Base-by-base conservation (phyloP, 2,888 invertebrate species). In the Cantharis nigra region DNA sequence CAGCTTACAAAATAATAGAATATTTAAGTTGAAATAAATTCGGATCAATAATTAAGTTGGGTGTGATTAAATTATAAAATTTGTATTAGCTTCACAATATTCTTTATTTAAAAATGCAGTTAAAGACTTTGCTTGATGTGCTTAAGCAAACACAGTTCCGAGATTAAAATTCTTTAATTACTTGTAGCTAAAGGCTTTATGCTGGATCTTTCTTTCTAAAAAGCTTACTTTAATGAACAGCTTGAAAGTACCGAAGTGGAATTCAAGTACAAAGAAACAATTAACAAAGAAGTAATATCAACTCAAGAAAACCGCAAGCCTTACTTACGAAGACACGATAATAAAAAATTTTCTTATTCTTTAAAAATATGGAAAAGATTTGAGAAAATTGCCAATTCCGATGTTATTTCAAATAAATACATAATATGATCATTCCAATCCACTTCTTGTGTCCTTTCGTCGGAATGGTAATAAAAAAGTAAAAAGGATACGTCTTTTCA, bases 261-360 rank as follows among this genome's bases (percentile, higher is more conserved):
- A 86, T 84, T 82, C 83, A 83, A 85, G 85, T 85, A 87, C 86
- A 87, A 87, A 87, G 87, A 86, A 87, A 87, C 87, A 87, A 87
- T 87, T 87, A 87, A 87, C 87, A 86, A 86, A 87, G 87, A 86
- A 86, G 86, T 87, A 87, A 87, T 87, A 87, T 87, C 86, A 84
- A 82, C 82, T 82, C 83, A 84, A 86, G 85, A 85, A 81, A 86
- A 85, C 86, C 85, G 84, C 86, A 84, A 49, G n/a, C n/a, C 49
- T n/a, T n/a, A 49, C 49, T 49, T 16, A 49, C 49, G 49, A 49
- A 49, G 49, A 49, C 49, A 49, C n/a, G 4, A 49, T n/a, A n/a
- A 49, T 49, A 49, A 49, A 49, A 49, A 49, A 13, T 2, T n/a
- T n/a, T 49, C 49, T 49, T 49, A 49, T 49, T 49, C 49, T 49